phyloP scores from a whole-genome alignment of 1,140 invertebrate genomes.

The Sitobion miscanthi region DNA sequence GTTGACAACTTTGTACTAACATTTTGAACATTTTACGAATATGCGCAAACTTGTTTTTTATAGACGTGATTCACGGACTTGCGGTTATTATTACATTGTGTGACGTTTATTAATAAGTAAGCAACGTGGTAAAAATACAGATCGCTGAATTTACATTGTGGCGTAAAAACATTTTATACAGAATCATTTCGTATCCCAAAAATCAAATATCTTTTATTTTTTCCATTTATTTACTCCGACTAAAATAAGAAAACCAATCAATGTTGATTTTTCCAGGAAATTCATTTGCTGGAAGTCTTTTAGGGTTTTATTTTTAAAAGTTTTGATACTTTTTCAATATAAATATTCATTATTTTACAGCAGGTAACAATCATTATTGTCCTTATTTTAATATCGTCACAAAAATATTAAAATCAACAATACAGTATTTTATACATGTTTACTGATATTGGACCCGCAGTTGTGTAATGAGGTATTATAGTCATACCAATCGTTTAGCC shows the following conservation, averaged over 20 bases:
- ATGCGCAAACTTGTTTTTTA: not conserved
- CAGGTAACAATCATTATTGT: no score
- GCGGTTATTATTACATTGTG: no score
- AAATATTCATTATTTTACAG: no score
- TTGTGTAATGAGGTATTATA: no score
- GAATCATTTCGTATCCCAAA: not conserved
- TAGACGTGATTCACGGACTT: not conserved
- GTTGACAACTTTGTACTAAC: not conserved
- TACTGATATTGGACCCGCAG: no score
- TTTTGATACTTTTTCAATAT: no score
- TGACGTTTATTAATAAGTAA: not conserved
- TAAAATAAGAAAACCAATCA: not conserved
- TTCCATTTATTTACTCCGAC: not conserved
- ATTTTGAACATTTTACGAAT: not conserved
- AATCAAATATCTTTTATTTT: not conserved
- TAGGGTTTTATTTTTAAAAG: not conserved
- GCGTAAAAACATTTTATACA: not conserved
- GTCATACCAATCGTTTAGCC: no score
- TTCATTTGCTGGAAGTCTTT: conserved; percentile 35
- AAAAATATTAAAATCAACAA: no score
- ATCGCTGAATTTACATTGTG: not conserved
- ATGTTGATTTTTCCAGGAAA: not conserved
- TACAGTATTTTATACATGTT: no score
- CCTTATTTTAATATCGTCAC: no score
- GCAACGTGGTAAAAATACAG: not conserved